These are phyloP conservation scores for Hypena proboscidalis DNA, from an alignment of 2,888 invertebrate species.

Conservation along the genomic window DNA sequence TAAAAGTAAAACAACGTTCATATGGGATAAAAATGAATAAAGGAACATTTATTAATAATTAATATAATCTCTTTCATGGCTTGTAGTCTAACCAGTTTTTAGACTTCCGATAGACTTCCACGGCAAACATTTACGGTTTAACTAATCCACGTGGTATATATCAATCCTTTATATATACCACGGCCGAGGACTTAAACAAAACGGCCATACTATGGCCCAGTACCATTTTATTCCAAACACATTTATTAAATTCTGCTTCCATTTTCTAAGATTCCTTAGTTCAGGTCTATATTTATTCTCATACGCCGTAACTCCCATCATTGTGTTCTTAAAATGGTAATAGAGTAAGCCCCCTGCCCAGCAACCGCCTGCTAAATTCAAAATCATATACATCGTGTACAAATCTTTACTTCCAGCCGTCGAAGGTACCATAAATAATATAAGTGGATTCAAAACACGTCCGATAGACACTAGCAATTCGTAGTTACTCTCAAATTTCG, in stretches of 20 bases:
- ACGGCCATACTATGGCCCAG: slow-evolving; percentile 59
- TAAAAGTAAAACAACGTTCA: too few relatives aligned
- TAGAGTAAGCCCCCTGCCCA: slow-evolving; percentile 52
- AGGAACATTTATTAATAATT: too few relatives aligned
- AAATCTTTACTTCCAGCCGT: slow-evolving; percentile 52
- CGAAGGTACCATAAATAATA: slow-evolving; percentile 45
- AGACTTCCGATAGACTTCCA: too few relatives aligned
- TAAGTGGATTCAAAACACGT: slow-evolving; percentile 55
- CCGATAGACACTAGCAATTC: slow-evolving; percentile 44
- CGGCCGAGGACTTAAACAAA: slow-evolving; percentile 56
- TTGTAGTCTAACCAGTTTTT: too few relatives aligned
- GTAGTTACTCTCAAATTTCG: slow-evolving; percentile 46
- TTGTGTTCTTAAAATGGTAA: slow-evolving; percentile 76
- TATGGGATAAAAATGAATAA: too few relatives aligned
- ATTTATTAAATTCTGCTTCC: slow-evolving; percentile 87
- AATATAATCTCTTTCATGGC: too few relatives aligned
- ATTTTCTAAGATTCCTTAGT: slow-evolving; percentile 86
- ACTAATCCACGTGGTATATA: neutral
- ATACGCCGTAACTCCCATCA: slow-evolving; percentile 79
- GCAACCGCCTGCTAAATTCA: slow-evolving; percentile 51
- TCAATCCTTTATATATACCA: neutral
- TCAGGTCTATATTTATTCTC: slow-evolving; percentile 66
- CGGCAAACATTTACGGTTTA: too few relatives aligned
- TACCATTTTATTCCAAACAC: slow-evolving; percentile 88
- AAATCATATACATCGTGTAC: slow-evolving; percentile 51